These are phyloP conservation scores for Seira musarum DNA, from an alignment of 2,888 invertebrate genomes.

Conservation along the genomic window DNA sequence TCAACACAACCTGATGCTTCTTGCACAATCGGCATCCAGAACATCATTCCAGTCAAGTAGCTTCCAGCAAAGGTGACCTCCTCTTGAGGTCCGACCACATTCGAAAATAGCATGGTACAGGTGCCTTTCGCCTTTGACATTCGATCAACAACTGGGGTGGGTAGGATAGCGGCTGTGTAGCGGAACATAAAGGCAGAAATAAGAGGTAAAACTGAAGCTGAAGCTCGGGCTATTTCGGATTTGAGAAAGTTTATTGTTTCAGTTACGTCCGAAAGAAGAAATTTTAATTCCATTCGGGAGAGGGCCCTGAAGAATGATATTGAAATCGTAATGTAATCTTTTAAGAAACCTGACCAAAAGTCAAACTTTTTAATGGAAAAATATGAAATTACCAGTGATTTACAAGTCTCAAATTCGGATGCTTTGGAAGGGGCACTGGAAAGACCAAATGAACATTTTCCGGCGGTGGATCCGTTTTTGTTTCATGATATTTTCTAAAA, in stretches of 20 bases:
- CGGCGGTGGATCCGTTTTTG: neutral
- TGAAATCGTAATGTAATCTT: too few relatives aligned
- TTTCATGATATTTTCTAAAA: slow-evolving; percentile 26
- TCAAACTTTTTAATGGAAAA: neutral
- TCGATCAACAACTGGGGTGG: neutral
- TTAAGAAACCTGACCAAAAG: neutral
- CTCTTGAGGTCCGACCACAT: slow-evolving; percentile 30
- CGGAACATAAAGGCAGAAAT: slow-evolving; percentile 29
- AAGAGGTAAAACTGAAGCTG: neutral
- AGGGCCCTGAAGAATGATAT: slow-evolving; percentile 14
- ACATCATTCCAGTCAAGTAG: slow-evolving; percentile 26
- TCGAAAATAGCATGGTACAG: slow-evolving; percentile 22
- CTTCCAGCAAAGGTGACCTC: neutral
- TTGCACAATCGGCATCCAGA: slow-evolving; percentile 38
- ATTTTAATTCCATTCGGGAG: neutral
- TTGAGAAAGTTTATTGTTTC: slow-evolving; percentile 16
- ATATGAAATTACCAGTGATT: slow-evolving; percentile 40
- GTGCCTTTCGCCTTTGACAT: neutral
- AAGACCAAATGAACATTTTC: slow-evolving; percentile 1
- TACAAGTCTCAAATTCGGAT: slow-evolving; percentile 25
- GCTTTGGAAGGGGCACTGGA: slow-evolving; percentile 36
- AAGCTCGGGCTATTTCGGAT: slow-evolving; percentile 7
- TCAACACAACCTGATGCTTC: slow-evolving; percentile 24
- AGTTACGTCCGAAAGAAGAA: neutral
- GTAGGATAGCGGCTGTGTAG: neutral